Base-by-base conservation (phyloP, 1,140 invertebrate species). In the Lysiphlebus fabarum region DNA sequence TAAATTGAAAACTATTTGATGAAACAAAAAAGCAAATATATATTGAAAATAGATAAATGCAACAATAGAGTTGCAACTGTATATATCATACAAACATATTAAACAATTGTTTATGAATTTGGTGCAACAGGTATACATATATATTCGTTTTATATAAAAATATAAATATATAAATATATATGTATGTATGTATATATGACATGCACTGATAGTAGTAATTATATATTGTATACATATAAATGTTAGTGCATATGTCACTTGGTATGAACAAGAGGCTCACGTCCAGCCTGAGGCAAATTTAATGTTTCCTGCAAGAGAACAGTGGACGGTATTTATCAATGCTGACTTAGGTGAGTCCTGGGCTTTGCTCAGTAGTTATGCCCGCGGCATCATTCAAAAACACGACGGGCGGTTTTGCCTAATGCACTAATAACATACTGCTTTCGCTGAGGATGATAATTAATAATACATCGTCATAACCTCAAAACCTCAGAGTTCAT, bases 371-470 rank as follows among this genome's bases (percentile, higher is more conserved):
- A 58, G 26, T 65, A 33, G 14, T 63, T 56, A 53, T 58, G 53
- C 53, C 58, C 41, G 48, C 34, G 67, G 55, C 64, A 36, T 66
- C 63, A 37, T 57, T 57, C 68, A 66, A 67, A 50, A 50, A 60
- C 62, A 55, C 63, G 69, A 69, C 72, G 73, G 72, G 67, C 69
- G 71, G 69, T 73, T 75, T 76, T 73, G 64, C 65, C 68, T 72
- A 71, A 72, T 72, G 67, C 66, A 67, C 73, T 78, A 78, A 77
- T 76, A 76, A 78, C 69, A 77, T 70, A 69, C 69, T 75, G 64
- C 56, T 49, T n/a, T n/a, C n/a, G 70, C 68, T 42, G 70, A 53
- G 43, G 47, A 66, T 62, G 67, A 74, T 76, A 76, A 78, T 77
- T 77, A 78, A 77, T 78, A 75, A 77, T 63, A 67, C 67, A 68